Base-by-base conservation (phyloP, 2,888 invertebrate genomes). In the Thumatha senex region DNA sequence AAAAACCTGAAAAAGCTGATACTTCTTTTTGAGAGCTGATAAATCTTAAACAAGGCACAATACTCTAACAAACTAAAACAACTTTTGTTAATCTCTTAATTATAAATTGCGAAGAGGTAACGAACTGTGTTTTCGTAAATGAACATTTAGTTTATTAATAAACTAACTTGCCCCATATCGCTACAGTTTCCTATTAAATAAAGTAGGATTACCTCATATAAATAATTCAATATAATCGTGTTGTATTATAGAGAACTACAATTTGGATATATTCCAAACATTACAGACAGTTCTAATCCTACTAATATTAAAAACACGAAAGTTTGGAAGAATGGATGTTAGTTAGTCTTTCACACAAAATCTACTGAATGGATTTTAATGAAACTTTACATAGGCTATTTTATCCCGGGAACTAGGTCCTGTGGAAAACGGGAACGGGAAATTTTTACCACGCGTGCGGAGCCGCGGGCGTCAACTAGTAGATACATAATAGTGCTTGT, bases 221-320 rank as follows among this genome's bases (percentile, higher is more conserved):
- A 51, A 64, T 61, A 57, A 51, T 51, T 64, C 48, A 12, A 34
- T 48, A 51, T 49, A 45, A 24, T 24, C 18, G 18, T 24, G 5
- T 24, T 24, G 18, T 24, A 24, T 24, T 24, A 5, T 24, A 24
- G 18, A 24, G 18, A 24, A 24, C 47, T 48, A 51, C 51, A 61
- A 12, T 48, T 66, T 66, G 68, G 65, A 68, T 33, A 12, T 34
- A 42, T 46, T 66, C 68, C 65, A 66, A 64, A 43, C 54, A 46
- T 63, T 39, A 45, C 49, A 51, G 61, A 61, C 53, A 58, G 18
- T 24, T n/a, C n/a, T n/a, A n/a, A n/a, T n/a, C n/a, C n/a, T n/a
- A n/a, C n/a, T n/a, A n/a, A n/a, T n/a, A n/a, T n/a, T n/a, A n/a
- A n/a, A n/a, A n/a, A n/a, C n/a, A n/a, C n/a, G n/a, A n/a, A n/a